These are phyloP conservation scores for Eretmocerus hayati DNA, from an alignment of 2,888 invertebrate species.

Conservation along the genomic window DNA sequence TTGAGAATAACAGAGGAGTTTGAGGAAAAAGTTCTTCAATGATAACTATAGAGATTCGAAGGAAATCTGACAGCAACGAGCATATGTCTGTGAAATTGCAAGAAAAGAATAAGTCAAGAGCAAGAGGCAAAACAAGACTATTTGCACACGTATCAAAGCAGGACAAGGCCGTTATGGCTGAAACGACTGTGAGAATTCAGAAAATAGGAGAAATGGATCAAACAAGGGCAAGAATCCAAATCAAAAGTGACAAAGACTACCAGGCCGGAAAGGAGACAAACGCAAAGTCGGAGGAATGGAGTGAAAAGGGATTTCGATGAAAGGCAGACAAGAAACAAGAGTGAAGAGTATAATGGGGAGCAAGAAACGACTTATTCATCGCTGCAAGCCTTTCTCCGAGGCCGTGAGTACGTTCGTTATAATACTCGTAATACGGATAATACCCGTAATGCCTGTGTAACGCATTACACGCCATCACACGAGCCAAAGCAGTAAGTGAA, in stretches of 20 bases:
- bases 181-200: background rate
- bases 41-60: too few relatives aligned
- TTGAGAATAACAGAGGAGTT: too few relatives aligned
- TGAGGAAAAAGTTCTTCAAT: too few relatives aligned
- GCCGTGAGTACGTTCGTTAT: conserved; percentile 39
- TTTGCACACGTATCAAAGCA: background rate
- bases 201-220: conserved; percentile 18
- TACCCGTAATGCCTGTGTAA: conserved; percentile 42
- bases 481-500: conserved; percentile 14
- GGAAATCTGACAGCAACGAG: too few relatives aligned
- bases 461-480: conserved; percentile 30
- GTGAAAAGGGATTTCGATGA: background rate
- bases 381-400: conserved; percentile 29
- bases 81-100: too few relatives aligned
- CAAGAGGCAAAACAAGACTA: conserved; percentile 15
- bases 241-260: background rate
- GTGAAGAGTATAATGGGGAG: conserved; percentile 2
- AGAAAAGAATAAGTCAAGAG: conserved; percentile 1
- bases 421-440: conserved; percentile 43
- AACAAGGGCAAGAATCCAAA: conserved; percentile 11
- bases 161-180: background rate
- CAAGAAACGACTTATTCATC: too few relatives aligned
- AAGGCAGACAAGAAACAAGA: conserved; percentile 13
- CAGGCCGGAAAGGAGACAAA: background rate
- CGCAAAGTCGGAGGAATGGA: conserved; percentile 20